These are phyloP conservation scores for Cremastinae sp. DNA, from an alignment of 2,888 invertebrate genomes.

Conservation along the genomic window DNA sequence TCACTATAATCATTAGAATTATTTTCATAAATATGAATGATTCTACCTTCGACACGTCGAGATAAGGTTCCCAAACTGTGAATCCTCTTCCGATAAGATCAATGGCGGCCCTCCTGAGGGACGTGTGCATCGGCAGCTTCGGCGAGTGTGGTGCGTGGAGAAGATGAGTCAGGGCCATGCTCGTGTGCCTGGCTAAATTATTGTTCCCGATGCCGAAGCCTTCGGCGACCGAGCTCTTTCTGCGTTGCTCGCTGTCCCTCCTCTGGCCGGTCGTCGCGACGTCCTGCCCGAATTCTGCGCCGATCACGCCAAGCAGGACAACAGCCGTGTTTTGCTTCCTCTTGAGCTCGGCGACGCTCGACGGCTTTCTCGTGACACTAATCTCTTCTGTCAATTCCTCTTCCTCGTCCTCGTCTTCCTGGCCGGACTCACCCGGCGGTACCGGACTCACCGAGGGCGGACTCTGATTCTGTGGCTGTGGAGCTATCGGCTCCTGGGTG, in stretches of 20 bases:
- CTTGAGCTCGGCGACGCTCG: conserved; percentile 91
- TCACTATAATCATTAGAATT: too few relatives aligned
- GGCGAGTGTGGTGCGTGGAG: conserved; percentile 92
- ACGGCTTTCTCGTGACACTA: conserved; percentile 87
- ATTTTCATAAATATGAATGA: background rate
- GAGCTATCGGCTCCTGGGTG: conserved; percentile 89
- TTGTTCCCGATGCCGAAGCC: conserved; percentile 93
- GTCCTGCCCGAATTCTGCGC: conserved; percentile 99
- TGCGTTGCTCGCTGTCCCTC: conserved; percentile 84
- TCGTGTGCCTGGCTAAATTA: conserved; percentile 94
- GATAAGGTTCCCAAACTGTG: conserved; percentile 99
- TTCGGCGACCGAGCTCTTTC: conserved; percentile 93
- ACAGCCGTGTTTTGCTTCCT: conserved; percentile 98
- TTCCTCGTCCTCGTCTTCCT: conserved; percentile 91
- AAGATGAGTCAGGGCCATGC: conserved; percentile 96
- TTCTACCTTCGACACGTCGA: conserved; percentile 93
- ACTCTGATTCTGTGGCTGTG: conserved; percentile 82
- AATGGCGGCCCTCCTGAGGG: conserved; percentile 96
- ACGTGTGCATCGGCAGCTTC: conserved; percentile 94
- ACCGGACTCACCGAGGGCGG: conserved; percentile 79
- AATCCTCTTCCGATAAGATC: conserved; percentile 98
- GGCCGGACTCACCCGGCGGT: conserved; percentile 68
- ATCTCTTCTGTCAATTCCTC: conserved; percentile 89
- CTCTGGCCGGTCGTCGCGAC: conserved; percentile 87
- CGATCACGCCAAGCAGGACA: conserved; percentile 97